phyloP scores from a whole-genome alignment of 2,888 invertebrate species.

The Pharmacophagus antenor region DNA sequence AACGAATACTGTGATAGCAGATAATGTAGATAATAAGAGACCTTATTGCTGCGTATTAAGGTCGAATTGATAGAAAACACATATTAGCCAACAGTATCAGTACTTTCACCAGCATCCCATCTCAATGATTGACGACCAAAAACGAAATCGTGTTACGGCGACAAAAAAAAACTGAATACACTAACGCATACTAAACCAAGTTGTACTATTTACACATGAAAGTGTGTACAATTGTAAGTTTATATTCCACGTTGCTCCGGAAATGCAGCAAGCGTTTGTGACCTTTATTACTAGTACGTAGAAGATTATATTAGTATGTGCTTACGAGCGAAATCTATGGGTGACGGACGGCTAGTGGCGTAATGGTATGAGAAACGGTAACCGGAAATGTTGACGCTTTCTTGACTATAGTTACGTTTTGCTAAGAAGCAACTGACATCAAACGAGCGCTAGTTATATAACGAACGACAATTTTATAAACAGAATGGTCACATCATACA shows the following conservation, averaged over 20 bases:
- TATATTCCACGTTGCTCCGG: constrained; percentile 10
- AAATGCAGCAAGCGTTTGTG: constrained; percentile 3
- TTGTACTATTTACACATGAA: constrained; percentile 9
- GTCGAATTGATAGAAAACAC: not conserved
- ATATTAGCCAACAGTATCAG: constrained; percentile 3
- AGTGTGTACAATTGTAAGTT: constrained; percentile 15
- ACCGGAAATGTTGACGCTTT: constrained; percentile 27
- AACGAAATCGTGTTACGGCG: constrained; percentile 17
- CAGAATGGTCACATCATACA: constrained; percentile 12
- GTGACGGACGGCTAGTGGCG: constrained; percentile 7
- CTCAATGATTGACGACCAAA: constrained; percentile 19
- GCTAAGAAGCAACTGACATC: not conserved
- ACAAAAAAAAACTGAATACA: not conserved
- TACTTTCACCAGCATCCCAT: constrained; percentile 30
- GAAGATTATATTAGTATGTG: constrained; percentile 6
- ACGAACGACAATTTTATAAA: constrained; percentile 20
- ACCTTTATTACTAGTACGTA: not conserved
- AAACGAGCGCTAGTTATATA: constrained; percentile 9
- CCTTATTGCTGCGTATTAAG: not conserved
- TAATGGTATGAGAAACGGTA: constrained; percentile 17
- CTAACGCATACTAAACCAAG: not conserved
- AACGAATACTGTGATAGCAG: not conserved
- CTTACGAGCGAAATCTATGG: constrained; percentile 10
- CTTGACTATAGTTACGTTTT: constrained; percentile 8
- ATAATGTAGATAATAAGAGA: not conserved